A percentile compares a stretch with the other conserved stretches of the same genome.
phyloP scores from a whole-genome alignment of 1,140 invertebrate species.

The Drosophila rufa region DNA sequence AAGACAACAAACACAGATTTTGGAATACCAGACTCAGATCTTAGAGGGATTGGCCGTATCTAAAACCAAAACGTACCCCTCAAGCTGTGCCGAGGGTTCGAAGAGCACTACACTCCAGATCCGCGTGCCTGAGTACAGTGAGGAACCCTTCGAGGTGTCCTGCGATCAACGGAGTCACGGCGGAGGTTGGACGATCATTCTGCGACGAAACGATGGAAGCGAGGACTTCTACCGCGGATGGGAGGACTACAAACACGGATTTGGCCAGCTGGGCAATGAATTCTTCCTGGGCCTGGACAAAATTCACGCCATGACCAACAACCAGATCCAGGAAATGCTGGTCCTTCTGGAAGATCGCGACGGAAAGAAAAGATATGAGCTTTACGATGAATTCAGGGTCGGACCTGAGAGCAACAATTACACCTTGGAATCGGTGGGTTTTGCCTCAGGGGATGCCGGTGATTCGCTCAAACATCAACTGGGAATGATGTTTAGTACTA shows the following conservation, averaged over 20 bases:
- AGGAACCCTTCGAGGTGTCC: background rate
- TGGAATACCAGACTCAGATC: background rate
- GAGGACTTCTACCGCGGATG: background rate
- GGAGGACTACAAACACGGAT: background rate
- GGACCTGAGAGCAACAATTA: background rate
- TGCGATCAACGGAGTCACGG: background rate
- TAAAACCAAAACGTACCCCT: no score
- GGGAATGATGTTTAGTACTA: background rate
- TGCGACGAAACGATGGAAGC: background rate
- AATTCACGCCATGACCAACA: background rate
- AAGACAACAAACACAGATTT: no score
- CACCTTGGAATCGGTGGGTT: background rate
- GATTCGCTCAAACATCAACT: background rate
- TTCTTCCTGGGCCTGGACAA: background rate
- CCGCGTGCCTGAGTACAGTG: background rate
- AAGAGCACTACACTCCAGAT: no score
- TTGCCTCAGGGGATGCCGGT: background rate
- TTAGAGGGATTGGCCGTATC: background rate
- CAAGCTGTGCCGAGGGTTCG: no score
- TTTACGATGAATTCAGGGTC: background rate
- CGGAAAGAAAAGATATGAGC: background rate
- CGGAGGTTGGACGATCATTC: background rate
- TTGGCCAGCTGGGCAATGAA: background rate
- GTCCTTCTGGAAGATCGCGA: background rate
- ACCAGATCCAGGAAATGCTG: background rate